A percentile compares a stretch with the other conserved stretches of the same genome.
phyloP scores from a whole-genome alignment of 2,113 vertebrate genomes.

The Salvelinus alpinus region DNA sequence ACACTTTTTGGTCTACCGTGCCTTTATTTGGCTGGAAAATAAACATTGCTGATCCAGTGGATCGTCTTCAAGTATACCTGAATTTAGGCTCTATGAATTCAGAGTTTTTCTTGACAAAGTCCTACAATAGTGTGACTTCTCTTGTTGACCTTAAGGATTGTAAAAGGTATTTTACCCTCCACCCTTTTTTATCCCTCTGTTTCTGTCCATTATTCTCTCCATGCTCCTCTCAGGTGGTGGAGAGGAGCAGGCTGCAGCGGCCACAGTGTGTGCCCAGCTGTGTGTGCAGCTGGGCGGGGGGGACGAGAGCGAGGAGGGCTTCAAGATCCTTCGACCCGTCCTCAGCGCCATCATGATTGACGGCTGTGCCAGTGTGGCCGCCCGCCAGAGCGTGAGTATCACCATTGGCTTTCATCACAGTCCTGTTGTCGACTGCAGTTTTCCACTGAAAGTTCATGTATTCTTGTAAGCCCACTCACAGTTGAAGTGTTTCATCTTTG shows the following conservation, averaged over 20 bases:
- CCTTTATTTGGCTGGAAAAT: no score
- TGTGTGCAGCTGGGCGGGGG: constrained; percentile 91
- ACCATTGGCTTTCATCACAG: background rate
- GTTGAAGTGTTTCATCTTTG: background rate
- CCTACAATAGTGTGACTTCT: background rate
- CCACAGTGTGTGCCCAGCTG: constrained; percentile 82
- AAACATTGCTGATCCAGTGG: no score
- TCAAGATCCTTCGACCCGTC: constrained; percentile 80
- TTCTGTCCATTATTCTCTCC: background rate
- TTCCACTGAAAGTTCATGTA: no score
- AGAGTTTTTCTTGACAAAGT: no score
- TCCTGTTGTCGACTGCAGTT: no score
- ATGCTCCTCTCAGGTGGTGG: constrained; percentile 77
- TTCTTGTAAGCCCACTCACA: no score
- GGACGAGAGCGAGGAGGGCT: constrained; percentile 84
- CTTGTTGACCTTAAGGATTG: background rate
- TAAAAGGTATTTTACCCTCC: no score
- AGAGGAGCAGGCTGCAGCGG: constrained; percentile 88
- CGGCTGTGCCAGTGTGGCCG: constrained; percentile 71
- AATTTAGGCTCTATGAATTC: no score
- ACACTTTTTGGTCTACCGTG: no score
- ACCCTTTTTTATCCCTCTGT: background rate
- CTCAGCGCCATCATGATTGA: constrained; percentile 83
- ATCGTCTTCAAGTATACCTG: no score
- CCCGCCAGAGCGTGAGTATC: constrained; percentile 88